These are phyloP conservation scores for Galaxea fascicularis DNA, from an alignment of 92 coral and sea anemone species.

Conservation along the genomic window DNA sequence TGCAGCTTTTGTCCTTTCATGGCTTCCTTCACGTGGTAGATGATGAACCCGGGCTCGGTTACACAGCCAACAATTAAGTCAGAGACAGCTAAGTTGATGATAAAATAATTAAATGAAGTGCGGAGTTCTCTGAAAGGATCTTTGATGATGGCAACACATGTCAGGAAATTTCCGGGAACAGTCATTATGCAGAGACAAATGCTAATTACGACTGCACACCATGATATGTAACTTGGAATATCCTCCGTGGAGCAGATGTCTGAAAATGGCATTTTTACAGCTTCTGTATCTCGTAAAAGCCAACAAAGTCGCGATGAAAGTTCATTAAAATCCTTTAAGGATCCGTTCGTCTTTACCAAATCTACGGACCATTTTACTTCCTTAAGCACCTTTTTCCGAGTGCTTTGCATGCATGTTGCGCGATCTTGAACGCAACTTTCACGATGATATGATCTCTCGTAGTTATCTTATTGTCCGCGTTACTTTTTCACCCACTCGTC, in stretches of 20 bases:
- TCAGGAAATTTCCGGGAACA: conserved; percentile 73
- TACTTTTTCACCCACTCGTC: not conserved
- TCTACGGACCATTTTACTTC: too few relatives aligned
- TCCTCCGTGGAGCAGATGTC: conserved; percentile 30
- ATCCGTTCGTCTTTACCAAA: too few relatives aligned
- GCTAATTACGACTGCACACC: conserved; percentile 57
- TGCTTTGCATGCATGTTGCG: not conserved
- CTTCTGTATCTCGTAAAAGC: not conserved
- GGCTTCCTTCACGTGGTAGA: conserved; percentile 71
- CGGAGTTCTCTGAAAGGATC: conserved; percentile 73
- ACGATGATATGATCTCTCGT: not conserved
- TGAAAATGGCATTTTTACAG: conserved; percentile 8
- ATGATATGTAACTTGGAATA: conserved; percentile 59
- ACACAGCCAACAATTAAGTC: conserved; percentile 73
- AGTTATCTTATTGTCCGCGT: not conserved
- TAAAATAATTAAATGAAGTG: conserved; percentile 76
- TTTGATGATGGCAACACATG: conserved; percentile 63
- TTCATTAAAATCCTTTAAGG: too few relatives aligned
- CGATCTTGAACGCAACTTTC: not conserved
- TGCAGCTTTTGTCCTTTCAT: conserved; percentile 22
- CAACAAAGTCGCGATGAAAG: too few relatives aligned
- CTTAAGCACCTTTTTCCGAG: not conserved
- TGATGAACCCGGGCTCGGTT: conserved; percentile 72
- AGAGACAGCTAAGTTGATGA: conserved; percentile 69
- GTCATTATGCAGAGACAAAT: conserved; percentile 57